Evolutionary conservation across 2,797 vertebrate genomes (phyloP), one percentile per base, ranked within the genome.

Genomic region (Onychomys leucogaster): DNA sequence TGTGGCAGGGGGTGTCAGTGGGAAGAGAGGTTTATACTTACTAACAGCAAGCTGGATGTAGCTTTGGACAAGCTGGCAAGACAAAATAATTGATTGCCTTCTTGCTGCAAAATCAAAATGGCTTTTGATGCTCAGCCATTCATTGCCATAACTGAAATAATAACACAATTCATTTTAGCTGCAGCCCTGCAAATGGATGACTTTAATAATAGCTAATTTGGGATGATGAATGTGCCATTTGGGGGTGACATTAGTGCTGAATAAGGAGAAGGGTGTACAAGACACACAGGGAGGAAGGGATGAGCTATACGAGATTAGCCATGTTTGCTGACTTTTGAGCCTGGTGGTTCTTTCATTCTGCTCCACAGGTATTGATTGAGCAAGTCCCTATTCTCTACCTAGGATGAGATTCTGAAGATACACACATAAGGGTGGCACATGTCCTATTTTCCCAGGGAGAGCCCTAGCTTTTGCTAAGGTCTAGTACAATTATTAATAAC

Each of bases 41-140:
- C 83, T 78, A 95, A 88, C 87, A 86, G 59, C 3, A 19, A 96
- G 85, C 95, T 92, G 34, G 85, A 93, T 11, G 57, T 96, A 98
- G 95, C 94, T 95, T 97, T 95, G 87, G 82, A 94, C 82, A 97
- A 98, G 97, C 97, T 93, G 92, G 77, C 82, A 73, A 95, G 97
- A 95, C 69, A 90, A 93, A 97, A 97, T 98, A 98, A 98, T 98
- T 97, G 97, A 98, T 98, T 98, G 97, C 94, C 92, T 98, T 98
- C 93, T 98, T 89, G 85, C 98, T 78, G 77, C 9, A 71, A 96
- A 97, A 96, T 98, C 97, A 98, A 97, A 96, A 98, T 97, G 97
- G 97, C 94, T 98, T 98, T 98, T 19, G 91, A 96, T 98, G 98
- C 98, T 97, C 96, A 98, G 94, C 98, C 97, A 95, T 98, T 98